phyloP scores from a whole-genome alignment of 2,888 invertebrate species.

The Platerodrilus igneus region DNA sequence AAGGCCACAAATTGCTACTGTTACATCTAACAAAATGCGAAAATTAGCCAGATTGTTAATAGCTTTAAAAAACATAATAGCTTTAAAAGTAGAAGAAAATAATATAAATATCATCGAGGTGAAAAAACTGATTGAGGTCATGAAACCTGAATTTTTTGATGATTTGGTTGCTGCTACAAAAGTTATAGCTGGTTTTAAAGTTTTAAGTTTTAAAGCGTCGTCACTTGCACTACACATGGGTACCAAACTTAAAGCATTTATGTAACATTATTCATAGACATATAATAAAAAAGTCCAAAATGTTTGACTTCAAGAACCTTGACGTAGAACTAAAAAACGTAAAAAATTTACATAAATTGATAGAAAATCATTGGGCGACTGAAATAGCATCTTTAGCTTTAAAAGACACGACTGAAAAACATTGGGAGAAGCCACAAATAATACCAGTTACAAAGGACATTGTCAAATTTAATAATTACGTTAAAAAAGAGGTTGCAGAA shows the following conservation, averaged over 20 bases:
- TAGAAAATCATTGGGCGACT: conserved; percentile 15
- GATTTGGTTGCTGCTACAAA: conserved; percentile 10
- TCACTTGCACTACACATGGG: conserved; percentile 10
- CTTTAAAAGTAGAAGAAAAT: conserved; percentile 2
- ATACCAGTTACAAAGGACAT: conserved; percentile 17
- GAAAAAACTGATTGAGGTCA: conserved; percentile 3
- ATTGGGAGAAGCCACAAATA: conserved; percentile 18
- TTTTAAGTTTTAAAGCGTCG: conserved; percentile 4
- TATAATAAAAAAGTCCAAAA: conserved; percentile 5
- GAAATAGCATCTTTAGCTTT: conserved; percentile 18
- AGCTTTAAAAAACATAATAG: conserved; percentile 6
- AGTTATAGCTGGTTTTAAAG: conserved; percentile 10
- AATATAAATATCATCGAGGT: conserved; percentile 1
- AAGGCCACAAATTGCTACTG: conserved; percentile 4
- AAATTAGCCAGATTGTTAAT: conserved; percentile 7
- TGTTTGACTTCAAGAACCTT: conserved; percentile 1
- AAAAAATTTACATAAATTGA: conserved; percentile 6
- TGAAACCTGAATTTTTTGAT: conserved; percentile 9
- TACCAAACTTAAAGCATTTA: conserved; percentile 9
- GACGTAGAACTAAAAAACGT: conserved; percentile 8
- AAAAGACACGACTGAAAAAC: conserved; percentile 14
- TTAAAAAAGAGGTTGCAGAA: conserved; percentile 8
- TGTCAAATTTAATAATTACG: conserved; percentile 10
- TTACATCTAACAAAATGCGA: conserved; percentile 9
- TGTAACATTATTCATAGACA: conserved; percentile 7